A percentile compares a stretch with the other conserved stretches of the same genome.
These are phyloP conservation scores for human (Homo sapiens) DNA, from an alignment of 2,113 vertebrate genomes.

Conservation along the genomic window DNA sequence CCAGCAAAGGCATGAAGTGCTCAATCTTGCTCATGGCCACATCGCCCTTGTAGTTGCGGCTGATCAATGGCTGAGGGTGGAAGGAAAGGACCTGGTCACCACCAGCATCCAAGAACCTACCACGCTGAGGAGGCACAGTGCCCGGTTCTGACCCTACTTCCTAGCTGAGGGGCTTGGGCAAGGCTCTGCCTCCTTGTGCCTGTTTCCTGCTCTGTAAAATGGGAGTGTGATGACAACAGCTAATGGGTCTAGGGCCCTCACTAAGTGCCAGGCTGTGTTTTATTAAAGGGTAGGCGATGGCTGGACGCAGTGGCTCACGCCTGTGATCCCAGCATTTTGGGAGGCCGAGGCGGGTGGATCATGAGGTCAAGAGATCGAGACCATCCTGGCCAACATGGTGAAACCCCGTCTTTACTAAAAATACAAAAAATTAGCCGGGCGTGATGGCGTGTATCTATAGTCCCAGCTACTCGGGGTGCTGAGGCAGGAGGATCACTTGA, in stretches of 20 bases:
- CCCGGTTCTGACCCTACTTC: not conserved
- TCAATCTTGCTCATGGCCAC: conserved; percentile 94
- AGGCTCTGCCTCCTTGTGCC: not conserved
- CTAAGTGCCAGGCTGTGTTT: fast-evolving
- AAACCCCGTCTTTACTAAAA: too few species aligned
- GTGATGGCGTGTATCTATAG: fast-evolving
- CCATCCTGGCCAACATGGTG: too few species aligned
- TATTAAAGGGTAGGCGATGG: too few species aligned
- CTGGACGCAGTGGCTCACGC: too few species aligned
- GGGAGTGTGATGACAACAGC: not conserved
- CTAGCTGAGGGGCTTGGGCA: not conserved
- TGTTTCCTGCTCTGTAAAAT: not conserved
- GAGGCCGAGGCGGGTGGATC: too few species aligned
- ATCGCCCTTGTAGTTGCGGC: conserved; percentile 95
- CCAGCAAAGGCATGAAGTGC: conserved; percentile 91
- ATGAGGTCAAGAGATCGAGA: too few species aligned
- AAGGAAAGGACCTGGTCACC: not conserved
- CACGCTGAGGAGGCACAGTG: not conserved
- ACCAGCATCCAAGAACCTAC: not conserved
- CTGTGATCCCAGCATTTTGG: too few species aligned
- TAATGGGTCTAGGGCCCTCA: not conserved
- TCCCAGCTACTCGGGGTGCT: too few species aligned
- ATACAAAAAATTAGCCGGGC: too few species aligned
- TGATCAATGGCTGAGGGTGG: conserved; percentile 90
- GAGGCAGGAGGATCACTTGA: too few species aligned